phyloP scores from a whole-genome alignment of 1,140 invertebrate genomes.

The Heliconius eleuchia region DNA sequence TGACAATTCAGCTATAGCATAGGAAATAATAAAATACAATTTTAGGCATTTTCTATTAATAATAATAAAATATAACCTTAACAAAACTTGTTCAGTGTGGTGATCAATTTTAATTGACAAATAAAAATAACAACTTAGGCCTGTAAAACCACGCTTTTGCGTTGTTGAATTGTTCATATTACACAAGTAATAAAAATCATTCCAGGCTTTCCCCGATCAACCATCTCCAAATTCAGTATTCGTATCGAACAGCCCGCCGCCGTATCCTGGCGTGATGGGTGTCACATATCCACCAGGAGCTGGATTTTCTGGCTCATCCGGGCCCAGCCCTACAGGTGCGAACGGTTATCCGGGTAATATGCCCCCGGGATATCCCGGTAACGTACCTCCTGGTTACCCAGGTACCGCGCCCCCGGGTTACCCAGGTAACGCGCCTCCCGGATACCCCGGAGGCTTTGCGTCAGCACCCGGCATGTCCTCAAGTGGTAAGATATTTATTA shows the following conservation, averaged over 20 bases:
- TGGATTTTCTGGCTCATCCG: slow-evolving; percentile 52
- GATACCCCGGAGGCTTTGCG: slow-evolving; percentile 60
- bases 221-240: slow-evolving; percentile 92
- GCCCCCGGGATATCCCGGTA: slow-evolving; percentile 53
- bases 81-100: too few relatives aligned
- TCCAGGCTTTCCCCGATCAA: slow-evolving; percentile 84
- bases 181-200: slow-evolving; percentile 16
- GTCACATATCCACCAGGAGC: slow-evolving; percentile 66
- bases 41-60: too few relatives aligned
- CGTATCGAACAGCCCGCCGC: slow-evolving; percentile 95
- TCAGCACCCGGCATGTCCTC: slow-evolving; percentile 44
- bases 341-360: slow-evolving; percentile 44
- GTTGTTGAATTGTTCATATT: too few relatives aligned
- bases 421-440: slow-evolving; percentile 40
- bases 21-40: too few relatives aligned
- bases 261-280: slow-evolving; percentile 92
- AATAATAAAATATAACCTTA: too few relatives aligned
- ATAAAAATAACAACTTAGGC: too few relatives aligned
- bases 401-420: slow-evolving; percentile 49
- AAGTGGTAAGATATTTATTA: slow-evolving; percentile 34
- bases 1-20: too few relatives aligned
- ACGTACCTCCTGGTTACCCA: slow-evolving; percentile 53
- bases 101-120: too few relatives aligned
- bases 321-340: slow-evolving; percentile 41
- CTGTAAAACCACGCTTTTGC: too few relatives aligned